A percentile compares a stretch with the other conserved stretches of the same genome.
These are phyloP conservation scores for Diadumene lineata DNA, from an alignment of 92 coral and sea anemone genomes.

Conservation along the genomic window DNA sequence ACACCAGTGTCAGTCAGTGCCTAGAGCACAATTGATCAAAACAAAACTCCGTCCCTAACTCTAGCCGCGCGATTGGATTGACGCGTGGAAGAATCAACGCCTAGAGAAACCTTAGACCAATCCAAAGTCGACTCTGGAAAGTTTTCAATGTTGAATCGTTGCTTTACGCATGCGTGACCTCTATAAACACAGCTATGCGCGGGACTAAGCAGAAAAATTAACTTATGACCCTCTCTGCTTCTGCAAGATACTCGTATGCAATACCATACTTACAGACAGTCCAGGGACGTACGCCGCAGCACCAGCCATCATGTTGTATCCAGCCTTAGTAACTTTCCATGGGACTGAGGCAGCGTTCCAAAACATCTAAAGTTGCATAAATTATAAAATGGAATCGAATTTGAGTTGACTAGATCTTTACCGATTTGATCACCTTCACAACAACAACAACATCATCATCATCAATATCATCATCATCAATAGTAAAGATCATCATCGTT, in stretches of 20 bases:
- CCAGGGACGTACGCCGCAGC: constrained; percentile 20
- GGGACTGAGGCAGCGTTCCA: constrained; percentile 17
- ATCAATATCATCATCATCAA: neutral
- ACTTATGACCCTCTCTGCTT: neutral
- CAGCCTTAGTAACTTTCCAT: constrained; percentile 27
- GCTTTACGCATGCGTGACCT: too few relatives aligned
- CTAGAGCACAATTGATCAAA: too few relatives aligned
- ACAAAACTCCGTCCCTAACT: too few relatives aligned
- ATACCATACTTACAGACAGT: constrained; percentile 25
- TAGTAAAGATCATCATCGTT: neutral
- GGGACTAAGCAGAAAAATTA: too few relatives aligned
- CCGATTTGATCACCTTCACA: neutral
- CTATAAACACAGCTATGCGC: constrained; percentile 1
- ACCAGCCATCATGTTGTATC: constrained; percentile 21
- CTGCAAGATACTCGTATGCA: neutral
- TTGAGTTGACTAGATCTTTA: neutral
- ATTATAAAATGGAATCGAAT: neutral
- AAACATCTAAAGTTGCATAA: neutral
- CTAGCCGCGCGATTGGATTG: too few relatives aligned
- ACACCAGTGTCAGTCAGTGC: too few relatives aligned
- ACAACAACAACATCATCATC: neutral
- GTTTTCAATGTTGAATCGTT: too few relatives aligned
- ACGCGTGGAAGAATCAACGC: too few relatives aligned
- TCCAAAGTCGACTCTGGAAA: too few relatives aligned
- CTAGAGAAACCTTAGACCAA: too few relatives aligned